Percentiles rank a stretch among this genome's conserved stretches.
Conservation (phyloP, 2,797 vertebrate species). For the Eupleurogrammus muticus region DNA sequence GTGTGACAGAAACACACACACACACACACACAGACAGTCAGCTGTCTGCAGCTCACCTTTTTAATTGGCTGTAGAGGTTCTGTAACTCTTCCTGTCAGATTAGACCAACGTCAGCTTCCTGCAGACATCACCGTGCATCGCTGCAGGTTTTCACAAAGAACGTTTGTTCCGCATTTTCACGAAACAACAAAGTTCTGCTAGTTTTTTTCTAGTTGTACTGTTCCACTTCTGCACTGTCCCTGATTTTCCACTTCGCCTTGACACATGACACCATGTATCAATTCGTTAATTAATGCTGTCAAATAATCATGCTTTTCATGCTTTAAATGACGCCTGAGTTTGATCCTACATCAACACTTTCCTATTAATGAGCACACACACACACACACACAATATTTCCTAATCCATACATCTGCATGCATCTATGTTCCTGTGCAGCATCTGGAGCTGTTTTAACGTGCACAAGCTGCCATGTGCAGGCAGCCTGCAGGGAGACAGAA, state of each 20-base stretch:
- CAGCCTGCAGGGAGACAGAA: too few relatives aligned
- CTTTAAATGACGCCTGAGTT: not conserved
- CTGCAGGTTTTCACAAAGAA: too few relatives aligned
- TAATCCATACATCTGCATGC: not conserved
- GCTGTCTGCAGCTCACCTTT: slow-evolving; percentile 47
- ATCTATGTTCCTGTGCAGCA: too few relatives aligned
- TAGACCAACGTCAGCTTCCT: slow-evolving; percentile 4
- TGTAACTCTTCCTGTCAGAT: not conserved
- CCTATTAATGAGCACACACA: not conserved
- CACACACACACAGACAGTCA: not conserved
- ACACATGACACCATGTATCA: too few relatives aligned
- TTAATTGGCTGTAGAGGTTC: slow-evolving; percentile 44
- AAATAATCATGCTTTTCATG: not conserved
- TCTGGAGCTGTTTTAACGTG: not conserved
- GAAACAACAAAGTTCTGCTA: too few relatives aligned
- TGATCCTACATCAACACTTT: not conserved
- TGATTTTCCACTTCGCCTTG: too few relatives aligned
- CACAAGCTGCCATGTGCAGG: too few relatives aligned
- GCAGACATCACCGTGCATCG: slow-evolving; percentile 5
- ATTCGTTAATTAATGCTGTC: too few relatives aligned
- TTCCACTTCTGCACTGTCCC: too few relatives aligned
- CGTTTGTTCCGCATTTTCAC: too few relatives aligned
- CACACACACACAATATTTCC: not conserved
- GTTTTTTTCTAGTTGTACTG: too few relatives aligned
- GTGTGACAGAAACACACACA: slow-evolving; percentile 4